Conservation (phyloP, 2,888 invertebrate genomes). For the Sesia bembeciformis region DNA sequence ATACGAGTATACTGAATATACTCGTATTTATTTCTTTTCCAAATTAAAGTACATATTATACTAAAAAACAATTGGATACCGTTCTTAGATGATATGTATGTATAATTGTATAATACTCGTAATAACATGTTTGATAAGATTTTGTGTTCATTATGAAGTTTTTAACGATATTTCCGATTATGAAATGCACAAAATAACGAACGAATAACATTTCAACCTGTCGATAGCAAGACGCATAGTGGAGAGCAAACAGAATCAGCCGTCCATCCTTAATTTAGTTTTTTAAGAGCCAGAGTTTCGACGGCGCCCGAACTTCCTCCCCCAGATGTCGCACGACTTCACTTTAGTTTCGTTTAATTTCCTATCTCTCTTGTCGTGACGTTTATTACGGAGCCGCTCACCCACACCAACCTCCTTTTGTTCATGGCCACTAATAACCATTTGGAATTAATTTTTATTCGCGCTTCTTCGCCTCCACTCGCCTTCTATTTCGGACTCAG, state of each 20-base stretch:
- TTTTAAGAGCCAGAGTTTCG: conserved; percentile 36
- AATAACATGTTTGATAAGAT: no score
- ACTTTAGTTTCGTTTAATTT: conserved; percentile 71
- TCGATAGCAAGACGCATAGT: conserved; percentile 36
- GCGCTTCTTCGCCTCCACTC: conserved; percentile 28
- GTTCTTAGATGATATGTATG: no score
- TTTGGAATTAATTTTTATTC: conserved; percentile 61
- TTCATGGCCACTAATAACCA: conserved; percentile 58
- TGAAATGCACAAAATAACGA: conserved; percentile 14
- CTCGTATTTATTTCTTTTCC: no score
- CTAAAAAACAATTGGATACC: no score
- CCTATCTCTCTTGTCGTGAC: conserved; percentile 64
- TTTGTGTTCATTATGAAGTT: background rate
- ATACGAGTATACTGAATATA: no score
- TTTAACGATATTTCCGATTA: background rate
- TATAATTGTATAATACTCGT: no score
- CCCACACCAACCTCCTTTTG: conserved; percentile 49
- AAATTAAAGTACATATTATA: no score
- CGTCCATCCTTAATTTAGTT: conserved; percentile 52
- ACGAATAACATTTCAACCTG: conserved; percentile 42
- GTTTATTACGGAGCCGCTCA: conserved; percentile 52
- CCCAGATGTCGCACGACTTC: conserved; percentile 53
- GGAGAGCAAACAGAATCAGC: conserved; percentile 52
- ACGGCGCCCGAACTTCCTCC: conserved; percentile 41
- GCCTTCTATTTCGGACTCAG: conserved; percentile 49